phyloP scores from a whole-genome alignment of 2,797 vertebrate species.

The Gallinago nigripennis region DNA sequence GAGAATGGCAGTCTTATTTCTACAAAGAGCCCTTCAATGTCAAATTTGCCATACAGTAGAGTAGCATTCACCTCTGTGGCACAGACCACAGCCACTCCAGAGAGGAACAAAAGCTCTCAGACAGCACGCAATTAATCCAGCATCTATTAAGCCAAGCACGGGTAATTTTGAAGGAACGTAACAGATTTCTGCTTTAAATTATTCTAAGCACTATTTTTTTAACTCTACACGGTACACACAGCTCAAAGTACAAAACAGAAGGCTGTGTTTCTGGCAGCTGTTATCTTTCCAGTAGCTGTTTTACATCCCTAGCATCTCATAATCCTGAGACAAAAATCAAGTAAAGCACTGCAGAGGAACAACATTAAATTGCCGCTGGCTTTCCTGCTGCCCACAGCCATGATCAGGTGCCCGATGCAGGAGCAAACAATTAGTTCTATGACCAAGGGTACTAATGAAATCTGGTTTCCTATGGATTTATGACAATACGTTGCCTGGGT shows the following conservation, averaged over 20 bases:
- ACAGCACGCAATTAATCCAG: conserved; percentile 66
- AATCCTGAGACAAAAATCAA: conserved; percentile 44
- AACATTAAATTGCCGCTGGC: conserved; percentile 20
- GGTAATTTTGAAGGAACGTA: conserved; percentile 64
- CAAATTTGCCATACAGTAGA: conserved; percentile 64
- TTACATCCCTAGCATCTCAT: conserved; percentile 41
- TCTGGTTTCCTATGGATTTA: conserved; percentile 53
- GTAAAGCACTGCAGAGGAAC: conserved; percentile 4
- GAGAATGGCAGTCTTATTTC: conserved; percentile 63
- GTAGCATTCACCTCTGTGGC: conserved; percentile 67
- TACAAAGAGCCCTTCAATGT: conserved; percentile 68
- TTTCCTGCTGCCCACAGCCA: conserved; percentile 20
- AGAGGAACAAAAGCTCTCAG: conserved; percentile 68
- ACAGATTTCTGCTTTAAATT: conserved; percentile 65
- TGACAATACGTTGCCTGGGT: background rate
- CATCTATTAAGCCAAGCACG: conserved; percentile 68
- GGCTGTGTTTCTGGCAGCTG: conserved; percentile 46
- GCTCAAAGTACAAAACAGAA: conserved; percentile 51
- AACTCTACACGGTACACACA: background rate
- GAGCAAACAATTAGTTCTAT: conserved; percentile 49
- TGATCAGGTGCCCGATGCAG: background rate
- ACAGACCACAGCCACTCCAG: conserved; percentile 53
- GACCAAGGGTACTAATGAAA: conserved; percentile 44
- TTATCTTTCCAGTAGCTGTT: conserved; percentile 29
- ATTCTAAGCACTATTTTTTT: conserved; percentile 49